These are phyloP conservation scores for Flabesymbios commensalis DNA, from an alignment of 2,888 invertebrate genomes.

Conservation along the genomic window DNA sequence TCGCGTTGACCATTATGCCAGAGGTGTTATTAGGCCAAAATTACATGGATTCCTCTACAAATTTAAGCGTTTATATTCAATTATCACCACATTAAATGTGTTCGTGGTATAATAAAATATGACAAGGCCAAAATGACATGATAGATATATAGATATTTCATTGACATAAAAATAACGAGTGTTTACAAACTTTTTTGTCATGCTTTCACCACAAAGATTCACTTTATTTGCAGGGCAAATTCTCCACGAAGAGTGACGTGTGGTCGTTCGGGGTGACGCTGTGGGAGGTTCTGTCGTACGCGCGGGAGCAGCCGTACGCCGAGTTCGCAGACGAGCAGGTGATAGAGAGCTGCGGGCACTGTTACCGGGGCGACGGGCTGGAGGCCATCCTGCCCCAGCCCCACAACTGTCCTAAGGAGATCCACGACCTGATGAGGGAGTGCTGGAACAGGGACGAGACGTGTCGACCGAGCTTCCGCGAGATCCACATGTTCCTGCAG, in stretches of 20 bases:
- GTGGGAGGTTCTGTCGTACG: constrained; percentile 82
- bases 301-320: constrained; percentile 78
- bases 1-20: no score
- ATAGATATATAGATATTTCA: no score
- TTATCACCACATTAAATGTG: no score
- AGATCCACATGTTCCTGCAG: constrained; percentile 82
- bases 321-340: constrained; percentile 75
- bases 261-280: constrained; percentile 90
- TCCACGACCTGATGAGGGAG: constrained; percentile 88
- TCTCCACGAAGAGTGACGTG: constrained; percentile 84
- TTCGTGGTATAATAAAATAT: no score
- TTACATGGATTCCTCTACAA: no score
- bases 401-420: constrained; percentile 79
- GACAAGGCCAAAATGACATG: no score
- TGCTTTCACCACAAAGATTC: no score
- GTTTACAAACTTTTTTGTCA: no score
- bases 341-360: constrained; percentile 77
- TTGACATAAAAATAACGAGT: no score
- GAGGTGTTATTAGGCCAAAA: no score
- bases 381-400: constrained; percentile 71
- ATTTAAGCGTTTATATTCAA: not conserved
- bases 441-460: constrained; percentile 84
- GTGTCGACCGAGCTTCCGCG: constrained; percentile 82
- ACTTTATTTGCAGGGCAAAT: constrained; percentile 79
- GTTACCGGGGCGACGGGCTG: constrained; percentile 71